Base-by-base conservation (phyloP, 2,888 invertebrate species). In the Celastrina argiolus region DNA sequence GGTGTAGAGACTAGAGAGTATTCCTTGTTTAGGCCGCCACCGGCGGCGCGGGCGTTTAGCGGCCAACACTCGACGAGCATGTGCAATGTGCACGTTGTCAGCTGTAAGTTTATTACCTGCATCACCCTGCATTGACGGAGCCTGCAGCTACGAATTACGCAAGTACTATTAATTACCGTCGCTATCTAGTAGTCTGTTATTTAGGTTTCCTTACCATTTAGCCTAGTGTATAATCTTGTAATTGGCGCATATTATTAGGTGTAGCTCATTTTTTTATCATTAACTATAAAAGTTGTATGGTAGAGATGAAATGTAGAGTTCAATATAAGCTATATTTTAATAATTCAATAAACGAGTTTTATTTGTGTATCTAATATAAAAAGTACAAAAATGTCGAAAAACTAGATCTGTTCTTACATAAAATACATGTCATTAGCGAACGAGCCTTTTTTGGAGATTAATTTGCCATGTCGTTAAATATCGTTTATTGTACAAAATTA, bases 91-190 rank as follows among this genome's bases (percentile, higher is more conserved):
- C 69, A 69, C 67, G 69, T 67, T 69, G 69, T 69, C 67, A 69
- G 69, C 63, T 61, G 45, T 63, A 34, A 64, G 8, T 59, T 59
- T 68, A 67, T 67, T 66, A 66, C 59, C 72, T 71, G 72, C 70
- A 71, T 71, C 68, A 68, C 66, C 59, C 72, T 71, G 72, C 70
- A 71, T 71, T 69, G 69, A 67, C 61, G 66, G 67, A 69, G 70
- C 68, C 72, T 71, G 70, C 71, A 68, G 67, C 22, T 22, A 22
- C 66, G 69, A 74, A 73, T 76, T 75, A 72, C 74, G 74, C 75
- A 76, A 76, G 61, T 61, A 31, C 28, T 31, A 61, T 70, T 70
- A 68, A 72, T 71, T 69, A 72, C 66, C 68, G 68, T 69, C 71
- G 69, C 70, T 61, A 69, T 64, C 65, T 69, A 67, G 61, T 69